These are phyloP conservation scores for Mactromeris polynyma DNA, from an alignment of 2,888 invertebrate genomes.

Conservation along the genomic window DNA sequence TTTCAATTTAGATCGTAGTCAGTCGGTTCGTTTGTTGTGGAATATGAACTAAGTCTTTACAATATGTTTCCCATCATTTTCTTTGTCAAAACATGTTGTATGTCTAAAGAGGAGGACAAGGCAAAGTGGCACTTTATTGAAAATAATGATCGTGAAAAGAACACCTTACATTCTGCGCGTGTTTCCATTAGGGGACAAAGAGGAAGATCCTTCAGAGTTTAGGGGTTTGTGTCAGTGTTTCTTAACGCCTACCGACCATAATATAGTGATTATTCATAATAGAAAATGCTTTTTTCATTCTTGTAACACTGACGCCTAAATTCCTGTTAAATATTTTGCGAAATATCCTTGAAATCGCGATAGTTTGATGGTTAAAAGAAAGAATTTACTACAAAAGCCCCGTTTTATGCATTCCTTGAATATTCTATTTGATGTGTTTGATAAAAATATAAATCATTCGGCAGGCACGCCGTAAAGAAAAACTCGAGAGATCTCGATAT, in stretches of 20 bases:
- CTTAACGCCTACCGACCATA: neutral
- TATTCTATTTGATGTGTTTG: constrained; percentile 35
- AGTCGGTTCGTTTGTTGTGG: neutral
- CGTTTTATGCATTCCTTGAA: constrained; percentile 31
- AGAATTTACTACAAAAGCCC: constrained; percentile 27
- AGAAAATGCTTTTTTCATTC: neutral
- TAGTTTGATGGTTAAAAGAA: constrained; percentile 11
- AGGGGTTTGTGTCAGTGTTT: neutral
- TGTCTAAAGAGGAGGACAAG: neutral
- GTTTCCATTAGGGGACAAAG: neutral
- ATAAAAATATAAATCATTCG: constrained; percentile 47
- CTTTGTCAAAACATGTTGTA: neutral
- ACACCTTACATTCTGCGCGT: neutral
- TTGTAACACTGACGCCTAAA: constrained; percentile 2
- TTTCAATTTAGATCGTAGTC: too few relatives aligned
- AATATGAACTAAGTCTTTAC: neutral
- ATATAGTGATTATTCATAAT: neutral
- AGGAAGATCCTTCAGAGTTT: neutral
- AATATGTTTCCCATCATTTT: neutral
- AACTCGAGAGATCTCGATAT: constrained; percentile 53
- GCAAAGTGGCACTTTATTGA: neutral
- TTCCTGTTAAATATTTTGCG: constrained; percentile 2
- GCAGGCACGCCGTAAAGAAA: constrained; percentile 33
- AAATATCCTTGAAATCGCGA: constrained; percentile 3
- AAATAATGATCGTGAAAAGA: neutral